Base-by-base conservation (phyloP, 2,888 invertebrate genomes). In the Pemphredon lugubris region DNA sequence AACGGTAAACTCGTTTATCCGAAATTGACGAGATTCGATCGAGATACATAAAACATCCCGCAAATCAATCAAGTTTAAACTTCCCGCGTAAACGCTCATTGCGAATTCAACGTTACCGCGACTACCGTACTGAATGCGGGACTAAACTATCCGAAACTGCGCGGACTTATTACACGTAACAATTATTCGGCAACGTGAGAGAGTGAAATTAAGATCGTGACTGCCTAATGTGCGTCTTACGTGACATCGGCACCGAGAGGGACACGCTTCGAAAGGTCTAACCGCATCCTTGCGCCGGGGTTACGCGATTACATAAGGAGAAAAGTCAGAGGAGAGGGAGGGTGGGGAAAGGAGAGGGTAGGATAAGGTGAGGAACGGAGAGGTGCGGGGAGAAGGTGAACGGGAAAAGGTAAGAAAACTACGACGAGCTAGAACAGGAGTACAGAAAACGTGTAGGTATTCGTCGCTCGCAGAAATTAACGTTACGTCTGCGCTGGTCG, bases 221-320 rank as follows among this genome's bases (percentile, higher is more conserved):
- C 64, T 73, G 61, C 55, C 61, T 71, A 73, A 75, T 69, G 73
- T 66, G 64, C 55, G 77, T 74, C 74, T 80, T 79, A 79, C 79
- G 77, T 80, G 79, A 77, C 79, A 79, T 70, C 72, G 73, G 69
- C 69, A 67, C 55, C 63, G 57, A 16, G 60, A 67, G 63, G 71
- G 69, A 75, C 72, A 74, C 71, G 79, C 79, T 77, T 77, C 75
- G 79, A 79, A 79, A 79, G 79, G 79, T 79, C 79, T 79, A 79
- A 79, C 79, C 79, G 78, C 79, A 79, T 79, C 79, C 79, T 79
- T 79, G 79, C 79, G 76, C 79, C 67, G 79, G 63, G 65, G 74
- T 76, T 79, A 77, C 74, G 79, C 77, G 74, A 42, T 79, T 79
- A 79, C 69, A 53, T 79, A 79, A 79, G 79, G 58, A 63, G 79